Evolutionary conservation across 1,140 invertebrate genomes (phyloP), one percentile per base, ranked within the genome.

Genomic region (Himalopsyche phryganea): DNA sequence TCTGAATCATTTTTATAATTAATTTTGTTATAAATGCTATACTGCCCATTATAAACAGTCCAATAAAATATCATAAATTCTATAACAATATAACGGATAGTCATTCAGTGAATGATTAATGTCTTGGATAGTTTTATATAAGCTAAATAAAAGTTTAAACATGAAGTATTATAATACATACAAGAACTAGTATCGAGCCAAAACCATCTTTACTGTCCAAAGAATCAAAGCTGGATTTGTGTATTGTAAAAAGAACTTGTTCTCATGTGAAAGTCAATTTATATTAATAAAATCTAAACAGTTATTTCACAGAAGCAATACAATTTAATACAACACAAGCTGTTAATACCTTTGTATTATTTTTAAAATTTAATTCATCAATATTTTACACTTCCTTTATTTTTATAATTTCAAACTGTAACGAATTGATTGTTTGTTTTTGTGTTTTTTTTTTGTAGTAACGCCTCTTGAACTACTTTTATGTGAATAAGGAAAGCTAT

Each of bases 211-310:
- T 28, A 28, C 23, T 28, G 9, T 28, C 4, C 23, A 9, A 28
- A 28, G 23, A 28, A 28, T 28, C 23, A 28, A 28, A 28, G 23
- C 23, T 28, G 23, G 23, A 28, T 28, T 28, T 28, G 9, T 28
- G 23, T 28, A 28, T 28, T 28, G 23, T 28, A 28, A 9, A 28
- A 28, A 35, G 15, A 53, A 53, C 53, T 44, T 45, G 50, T 61
- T 61, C 44, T 56, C 52, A 48, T 61, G 59, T 55, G 59, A 61
- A 61, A 61, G 48, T 61, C 59, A 61, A 61, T 55, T 55, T 56
- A 52, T 55, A 61, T 61, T 55, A 53, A 60, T 60, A 50, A 54
- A 53, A 53, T 48, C 50, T 35, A 13, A n/a, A 45, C 50, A 53
- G 38, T 41, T 48, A 35, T 47, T 40, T 17, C 9, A 5, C 3